A percentile compares a stretch with the other conserved stretches of the same genome.
These are phyloP conservation scores for Botrylloides violaceus DNA, from an alignment of 23 tunicate species.

Conservation along the genomic window DNA sequence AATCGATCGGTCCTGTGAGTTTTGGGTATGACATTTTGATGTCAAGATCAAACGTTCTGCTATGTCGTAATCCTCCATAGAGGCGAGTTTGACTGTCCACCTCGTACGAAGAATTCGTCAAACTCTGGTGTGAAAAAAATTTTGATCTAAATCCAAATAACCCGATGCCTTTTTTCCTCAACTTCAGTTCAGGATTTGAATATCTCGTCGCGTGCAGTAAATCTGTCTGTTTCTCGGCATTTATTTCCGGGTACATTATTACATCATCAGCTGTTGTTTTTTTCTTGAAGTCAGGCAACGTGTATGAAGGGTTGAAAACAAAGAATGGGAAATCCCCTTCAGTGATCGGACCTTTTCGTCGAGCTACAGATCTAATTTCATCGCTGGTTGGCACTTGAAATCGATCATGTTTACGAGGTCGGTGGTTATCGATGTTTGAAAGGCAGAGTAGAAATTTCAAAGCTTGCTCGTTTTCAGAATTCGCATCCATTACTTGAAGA, in stretches of 20 bases:
- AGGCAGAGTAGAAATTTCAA: constrained; percentile 12
- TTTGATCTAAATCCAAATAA: constrained; percentile 3
- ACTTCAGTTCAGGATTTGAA: neutral
- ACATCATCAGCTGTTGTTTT: neutral
- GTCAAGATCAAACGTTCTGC: constrained; percentile 23
- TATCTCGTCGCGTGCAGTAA: neutral
- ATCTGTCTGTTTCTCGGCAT: neutral
- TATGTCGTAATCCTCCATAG: constrained; percentile 39
- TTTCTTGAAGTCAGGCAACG: neutral
- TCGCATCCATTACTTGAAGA: neutral
- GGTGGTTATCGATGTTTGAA: neutral
- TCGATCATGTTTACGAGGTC: neutral
- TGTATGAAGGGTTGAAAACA: constrained; percentile 6
- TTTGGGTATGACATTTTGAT: constrained; percentile 26
- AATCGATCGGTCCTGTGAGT: constrained; percentile 10
- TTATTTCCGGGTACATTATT: neutral
- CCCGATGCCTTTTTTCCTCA: neutral
- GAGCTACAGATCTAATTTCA: neutral
- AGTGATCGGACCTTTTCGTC: neutral
- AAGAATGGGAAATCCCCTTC: constrained; percentile 1
- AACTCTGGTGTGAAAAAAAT: constrained; percentile 18
- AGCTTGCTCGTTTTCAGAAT: neutral
- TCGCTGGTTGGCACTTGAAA: constrained; percentile 1
- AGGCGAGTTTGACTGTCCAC: constrained; percentile 25
- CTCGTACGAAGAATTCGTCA: constrained; percentile 11